Evolutionary conservation across 2,888 invertebrate species (phyloP).

Genomic region (Ectemnius lituratus): DNA sequence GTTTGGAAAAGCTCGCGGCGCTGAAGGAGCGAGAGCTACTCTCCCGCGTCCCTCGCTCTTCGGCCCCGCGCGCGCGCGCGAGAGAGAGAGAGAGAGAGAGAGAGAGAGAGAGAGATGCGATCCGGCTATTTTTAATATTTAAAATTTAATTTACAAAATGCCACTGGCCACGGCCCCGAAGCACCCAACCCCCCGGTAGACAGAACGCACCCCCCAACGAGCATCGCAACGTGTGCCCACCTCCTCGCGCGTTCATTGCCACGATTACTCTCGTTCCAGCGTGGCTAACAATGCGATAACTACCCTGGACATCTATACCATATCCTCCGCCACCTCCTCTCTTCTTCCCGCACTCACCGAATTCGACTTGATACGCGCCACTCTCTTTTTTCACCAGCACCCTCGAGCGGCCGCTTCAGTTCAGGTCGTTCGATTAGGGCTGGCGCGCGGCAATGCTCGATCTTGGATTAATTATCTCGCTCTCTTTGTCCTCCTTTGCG

Average conservation of each 20-base stretch:
- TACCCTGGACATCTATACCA: neutral
- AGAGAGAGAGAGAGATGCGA: slow-evolving; percentile 44
- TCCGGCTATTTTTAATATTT: slow-evolving; percentile 77
- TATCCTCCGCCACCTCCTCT: neutral
- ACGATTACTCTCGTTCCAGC: neutral
- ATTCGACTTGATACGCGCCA: no score
- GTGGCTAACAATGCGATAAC: slow-evolving; percentile 2
- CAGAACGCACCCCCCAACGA: slow-evolving; percentile 30
- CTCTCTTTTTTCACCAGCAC: neutral
- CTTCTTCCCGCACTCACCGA: neutral
- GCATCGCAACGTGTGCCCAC: slow-evolving; percentile 39
- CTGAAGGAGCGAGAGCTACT: slow-evolving; percentile 46
- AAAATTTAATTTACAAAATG: slow-evolving; percentile 78
- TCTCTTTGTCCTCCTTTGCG: neutral
- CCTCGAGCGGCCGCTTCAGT: neutral
- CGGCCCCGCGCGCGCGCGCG: no score
- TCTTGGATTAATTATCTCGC: neutral
- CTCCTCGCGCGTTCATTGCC: slow-evolving; percentile 25
- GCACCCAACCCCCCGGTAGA: slow-evolving; percentile 32
- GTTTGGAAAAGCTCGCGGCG: slow-evolving; percentile 58
- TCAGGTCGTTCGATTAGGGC: neutral
- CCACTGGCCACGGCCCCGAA: slow-evolving; percentile 63
- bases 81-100: slow-evolving; percentile 11
- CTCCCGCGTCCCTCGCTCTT: no score
- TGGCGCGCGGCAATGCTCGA: neutral